Evolutionary conservation across 2,888 invertebrate species (phyloP), one percentile per base, ranked within the genome.

Genomic region (Drosophila ezoana): DNA sequence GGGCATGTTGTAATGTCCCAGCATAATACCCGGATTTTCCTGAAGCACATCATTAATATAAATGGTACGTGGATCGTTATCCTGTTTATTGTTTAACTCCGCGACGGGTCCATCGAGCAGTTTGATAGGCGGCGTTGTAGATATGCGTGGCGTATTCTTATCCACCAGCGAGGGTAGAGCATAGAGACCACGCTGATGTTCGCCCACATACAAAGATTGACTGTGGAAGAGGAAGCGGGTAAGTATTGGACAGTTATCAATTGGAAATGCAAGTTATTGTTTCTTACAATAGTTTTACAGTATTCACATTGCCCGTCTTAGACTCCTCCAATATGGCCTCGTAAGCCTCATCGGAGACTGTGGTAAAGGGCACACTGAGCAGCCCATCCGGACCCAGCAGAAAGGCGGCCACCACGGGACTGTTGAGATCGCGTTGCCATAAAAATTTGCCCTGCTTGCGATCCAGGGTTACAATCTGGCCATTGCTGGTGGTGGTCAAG

Each of bases 161-260:
- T 99, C 98, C 1, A 98, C 98, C 23, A 98, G 93, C 0, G 98
- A 97, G 1, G 98, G 97, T 56, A 99, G 92, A 0, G 99, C 99
- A 92, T 98, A 99, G 0, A 98, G 93, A 0, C 98, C 98, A 69
- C 94, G 93, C 51, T 94, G 93, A 89, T 95, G 95, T 90, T 98
- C 97, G 0, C 99, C 99, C 63, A 99, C 95, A 91, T 98, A 99
- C 35, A 99, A 93, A 0, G 98, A 97, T 62, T 97, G 96, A 81
- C 98, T 98, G 92, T 4, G 52, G 45, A 28, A 33, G n/a, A 1
- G 2, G 3, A 6, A 14, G 1, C 10, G 23, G 5, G 23, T 14
- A 33, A 32, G n/a, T 14, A 11, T 41, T 14, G 8, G 23, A 23
- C 1, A 33, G 2, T 10, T 16, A 8, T 6, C 11, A 41, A 23